phyloP scores from a whole-genome alignment of 2,797 vertebrate genomes.

The Petrocephalus schoutedeni region DNA sequence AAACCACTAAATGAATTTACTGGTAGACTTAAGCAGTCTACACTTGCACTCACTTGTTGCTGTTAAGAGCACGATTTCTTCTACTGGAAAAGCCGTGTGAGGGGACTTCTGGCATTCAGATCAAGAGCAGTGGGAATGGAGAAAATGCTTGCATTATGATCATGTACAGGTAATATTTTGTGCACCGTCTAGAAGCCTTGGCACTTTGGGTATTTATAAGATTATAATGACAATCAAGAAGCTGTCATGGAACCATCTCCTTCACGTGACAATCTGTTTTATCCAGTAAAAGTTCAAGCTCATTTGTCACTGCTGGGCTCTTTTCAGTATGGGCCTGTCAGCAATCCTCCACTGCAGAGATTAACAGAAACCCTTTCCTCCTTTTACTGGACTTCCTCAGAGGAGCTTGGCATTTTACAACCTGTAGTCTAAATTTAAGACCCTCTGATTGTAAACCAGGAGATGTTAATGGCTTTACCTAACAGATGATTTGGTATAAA shows the following conservation, averaged over 20 bases:
- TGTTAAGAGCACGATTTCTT: not conserved
- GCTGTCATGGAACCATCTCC: not conserved
- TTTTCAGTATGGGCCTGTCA: not conserved
- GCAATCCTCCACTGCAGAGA: not conserved
- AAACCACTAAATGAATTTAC: slow-evolving; percentile 6
- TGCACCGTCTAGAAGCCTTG: not conserved
- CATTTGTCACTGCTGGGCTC: not conserved
- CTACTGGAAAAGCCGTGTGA: not conserved
- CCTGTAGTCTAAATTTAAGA: slow-evolving; percentile 57
- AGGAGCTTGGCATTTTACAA: slow-evolving; percentile 58
- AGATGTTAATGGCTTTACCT: slow-evolving; percentile 37
- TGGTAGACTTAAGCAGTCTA: not conserved
- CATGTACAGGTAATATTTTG: not conserved
- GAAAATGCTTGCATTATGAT: not conserved
- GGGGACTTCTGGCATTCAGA: not conserved
- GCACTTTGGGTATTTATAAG: not conserved
- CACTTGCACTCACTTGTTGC: not conserved
- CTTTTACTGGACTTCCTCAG: slow-evolving; percentile 37
- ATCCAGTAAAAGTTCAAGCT: not conserved
- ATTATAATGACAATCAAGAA: not conserved
- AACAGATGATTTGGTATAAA: slow-evolving; percentile 48
- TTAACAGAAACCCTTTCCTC: not conserved
- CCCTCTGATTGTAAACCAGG: slow-evolving; percentile 57
- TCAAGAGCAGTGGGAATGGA: not conserved
- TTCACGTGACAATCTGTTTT: not conserved